Percentiles rank a stretch among this genome's conserved stretches.
Evolutionary conservation across 2,797 vertebrate species (phyloP).

Genomic region (Pampus argenteus): DNA sequence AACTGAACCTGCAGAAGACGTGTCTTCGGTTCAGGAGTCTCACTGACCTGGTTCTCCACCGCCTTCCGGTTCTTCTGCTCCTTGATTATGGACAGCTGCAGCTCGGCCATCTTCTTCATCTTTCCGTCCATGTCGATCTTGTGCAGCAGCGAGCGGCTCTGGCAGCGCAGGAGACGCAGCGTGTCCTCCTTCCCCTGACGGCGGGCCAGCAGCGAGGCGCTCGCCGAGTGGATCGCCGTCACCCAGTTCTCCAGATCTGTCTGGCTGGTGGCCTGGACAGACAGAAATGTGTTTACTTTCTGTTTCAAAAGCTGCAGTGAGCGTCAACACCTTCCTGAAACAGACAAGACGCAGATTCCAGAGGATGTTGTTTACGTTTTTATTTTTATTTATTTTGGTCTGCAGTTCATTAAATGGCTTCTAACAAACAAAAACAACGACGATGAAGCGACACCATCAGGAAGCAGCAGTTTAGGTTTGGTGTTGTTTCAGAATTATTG

Average conservation of each 20-base stretch:
- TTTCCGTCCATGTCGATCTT: slow-evolving; percentile 95
- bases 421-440: too few relatives aligned
- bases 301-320: too few relatives aligned
- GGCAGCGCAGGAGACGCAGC: slow-evolving; percentile 87
- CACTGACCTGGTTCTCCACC: slow-evolving; percentile 92
- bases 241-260: slow-evolving; percentile 97
- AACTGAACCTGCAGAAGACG: neutral
- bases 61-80: slow-evolving; percentile 93
- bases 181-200: slow-evolving; percentile 92
- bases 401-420: too few relatives aligned
- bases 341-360: too few relatives aligned
- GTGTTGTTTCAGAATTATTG: neutral
- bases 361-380: too few relatives aligned
- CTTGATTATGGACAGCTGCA: slow-evolving; percentile 92
- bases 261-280: slow-evolving; percentile 89
- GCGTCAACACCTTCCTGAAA: too few relatives aligned
- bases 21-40: too few relatives aligned
- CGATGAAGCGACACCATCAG: too few relatives aligned
- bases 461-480: neutral
- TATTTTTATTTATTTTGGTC: too few relatives aligned
- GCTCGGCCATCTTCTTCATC: slow-evolving; percentile 97
- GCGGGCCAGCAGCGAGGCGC: slow-evolving; percentile 91
- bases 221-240: slow-evolving; percentile 93
- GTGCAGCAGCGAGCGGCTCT: slow-evolving; percentile 89
- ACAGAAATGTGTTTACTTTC: too few relatives aligned